Percentiles rank a stretch among this genome's conserved stretches.
These are phyloP conservation scores for human (Homo sapiens) DNA, from an alignment of 2,113 vertebrate genomes.

Conservation along the genomic window DNA sequence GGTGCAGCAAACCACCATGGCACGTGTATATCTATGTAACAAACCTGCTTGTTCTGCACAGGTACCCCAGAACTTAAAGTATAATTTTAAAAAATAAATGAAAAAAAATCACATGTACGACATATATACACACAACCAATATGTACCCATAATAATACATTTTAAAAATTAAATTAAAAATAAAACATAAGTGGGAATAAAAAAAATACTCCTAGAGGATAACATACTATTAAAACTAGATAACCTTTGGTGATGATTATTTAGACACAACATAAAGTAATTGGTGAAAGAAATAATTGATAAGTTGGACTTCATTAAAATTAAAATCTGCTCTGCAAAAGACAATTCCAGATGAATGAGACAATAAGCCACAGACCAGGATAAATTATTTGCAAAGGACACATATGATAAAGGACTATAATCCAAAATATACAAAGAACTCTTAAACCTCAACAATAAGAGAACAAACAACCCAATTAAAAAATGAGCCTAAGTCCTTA, in stretches of 20 bases:
- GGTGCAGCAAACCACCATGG: too few relatives aligned
- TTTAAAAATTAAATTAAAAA: too few relatives aligned
- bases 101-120: too few relatives aligned
- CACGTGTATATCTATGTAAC: too few relatives aligned
- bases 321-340: background rate
- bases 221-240: background rate
- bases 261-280: background rate
- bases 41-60: too few relatives aligned
- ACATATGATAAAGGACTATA: background rate
- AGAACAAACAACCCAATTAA: background rate
- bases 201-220: background rate
- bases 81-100: too few relatives aligned
- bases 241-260: background rate
- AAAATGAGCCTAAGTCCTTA: background rate
- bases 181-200: too few relatives aligned
- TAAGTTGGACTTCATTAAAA: background rate
- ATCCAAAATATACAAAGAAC: background rate
- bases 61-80: too few relatives aligned
- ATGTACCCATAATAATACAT: too few relatives aligned
- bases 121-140: too few relatives aligned
- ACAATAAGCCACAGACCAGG: background rate
- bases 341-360: too few relatives aligned
- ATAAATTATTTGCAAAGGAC: background rate
- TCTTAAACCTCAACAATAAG: background rate
- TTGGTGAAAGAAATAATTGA: background rate